These are phyloP conservation scores for Patagioenas fasciata DNA, from an alignment of 2,113 vertebrate genomes.

Conservation along the genomic window DNA sequence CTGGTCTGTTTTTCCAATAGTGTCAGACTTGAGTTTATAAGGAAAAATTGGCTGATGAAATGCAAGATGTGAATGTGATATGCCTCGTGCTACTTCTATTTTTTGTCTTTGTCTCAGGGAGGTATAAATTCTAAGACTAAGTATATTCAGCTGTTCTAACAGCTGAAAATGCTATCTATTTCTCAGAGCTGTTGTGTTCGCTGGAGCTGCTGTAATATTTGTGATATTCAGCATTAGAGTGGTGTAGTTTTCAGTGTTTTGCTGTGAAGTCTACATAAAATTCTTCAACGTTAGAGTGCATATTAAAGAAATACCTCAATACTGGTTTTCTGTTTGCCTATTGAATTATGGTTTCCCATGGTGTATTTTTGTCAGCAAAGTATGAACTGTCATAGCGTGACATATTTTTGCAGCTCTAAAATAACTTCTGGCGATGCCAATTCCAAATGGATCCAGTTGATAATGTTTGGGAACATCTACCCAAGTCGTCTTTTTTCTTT, in stretches of 20 bases:
- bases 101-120: background rate
- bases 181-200: background rate
- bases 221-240: background rate
- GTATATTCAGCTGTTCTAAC: background rate
- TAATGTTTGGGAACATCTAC: background rate
- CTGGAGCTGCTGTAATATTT: background rate
- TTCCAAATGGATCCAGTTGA: background rate
- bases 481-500: background rate
- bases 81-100: background rate
- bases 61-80: background rate
- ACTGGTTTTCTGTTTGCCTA: background rate
- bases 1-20: background rate
- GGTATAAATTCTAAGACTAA: background rate
- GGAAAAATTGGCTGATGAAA: background rate
- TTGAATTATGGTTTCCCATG: background rate
- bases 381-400: background rate
- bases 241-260: background rate
- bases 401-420: background rate
- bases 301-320: constrained; percentile 4
- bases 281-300: constrained; percentile 2
- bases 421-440: background rate
- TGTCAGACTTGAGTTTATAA: background rate
- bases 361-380: background rate
- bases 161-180: background rate
- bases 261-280: background rate